Base-by-base conservation (phyloP, 2,797 vertebrate genomes). In the Chelonia mydas region DNA sequence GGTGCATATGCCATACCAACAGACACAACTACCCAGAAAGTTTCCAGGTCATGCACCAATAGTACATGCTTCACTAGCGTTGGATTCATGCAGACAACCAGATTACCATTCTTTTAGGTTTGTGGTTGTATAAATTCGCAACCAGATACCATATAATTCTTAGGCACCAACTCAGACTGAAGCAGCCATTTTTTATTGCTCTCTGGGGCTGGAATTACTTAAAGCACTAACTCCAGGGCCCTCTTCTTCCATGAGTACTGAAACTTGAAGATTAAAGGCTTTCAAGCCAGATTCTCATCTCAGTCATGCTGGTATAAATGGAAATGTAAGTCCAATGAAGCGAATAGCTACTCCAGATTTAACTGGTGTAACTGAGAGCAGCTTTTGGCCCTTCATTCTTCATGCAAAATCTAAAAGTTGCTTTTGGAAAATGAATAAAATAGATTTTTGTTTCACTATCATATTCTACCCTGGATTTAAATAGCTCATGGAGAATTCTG, bases 231-330 rank as follows among this genome's bases (percentile, higher is more conserved):
- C 84, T 95, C 95, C 59, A 90, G 84, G 3, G 19, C 51, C 37
- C 88, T 90, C 74, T 95, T 96, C 57, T 90, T 57, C 72, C 87
- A 23, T 54, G 47, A 88, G 61, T 17, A 84, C 80, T 93, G 94
- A 93, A 94, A 97, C 82, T 89, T n/a, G 77, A 96, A 94, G 78
- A 93, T 91, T 3, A 65, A 84, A 84, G 41, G 65, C 80, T 95
- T 72, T 91, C 74, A 59, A 84, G 89, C 41, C 78, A 95, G 86
- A 49, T 84, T 93, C 86, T 54, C 47, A 86, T 90, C 95, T 92
- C 59, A 87, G 50, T 92, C 92, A 84, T 90, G 59, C 86, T 95
- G 83, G 50, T 83, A 65, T 90, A 89, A 91, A 90, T 84, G 17
- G 15, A 28, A 59, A 28, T 47, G 37, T 77, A 72, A 41, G 10